Base-by-base conservation (phyloP, 2,888 invertebrate genomes). In the Taenaris catops region DNA sequence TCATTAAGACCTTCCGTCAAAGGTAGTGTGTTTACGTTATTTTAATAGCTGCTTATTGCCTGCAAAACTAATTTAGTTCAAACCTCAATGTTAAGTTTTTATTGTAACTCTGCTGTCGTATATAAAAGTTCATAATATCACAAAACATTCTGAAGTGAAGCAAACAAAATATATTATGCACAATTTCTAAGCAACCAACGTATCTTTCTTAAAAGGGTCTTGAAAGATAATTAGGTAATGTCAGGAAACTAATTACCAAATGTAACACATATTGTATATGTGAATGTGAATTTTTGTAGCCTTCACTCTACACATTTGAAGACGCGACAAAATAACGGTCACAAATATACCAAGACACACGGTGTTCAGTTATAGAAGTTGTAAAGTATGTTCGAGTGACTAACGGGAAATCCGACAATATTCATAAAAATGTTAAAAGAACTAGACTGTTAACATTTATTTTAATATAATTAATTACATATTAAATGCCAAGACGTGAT, bases 1-100 rank as follows among this genome's bases (percentile, higher is more conserved):
- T 83, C 84, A 84, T 86, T 83, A 86, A 84, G 72, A 69, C 62
- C 72, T 73, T 64, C 70, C 74, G 68, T 80, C 75, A 79, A 80
- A 81, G 80, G 80, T 81, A 48, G 54, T 56, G 70, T 79, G 72
- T 78, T 81, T 81, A 79, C 72, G 67, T 78, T 79, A 80, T 81
- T 81, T 81, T 73, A 73, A 76, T 71, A 70, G 47, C 51, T 51
- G 56, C 70, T 74, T 67, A 60, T 60, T 60, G 43, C 42, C 26
- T 57, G 56, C 61, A 72, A 73, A 71, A 67, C 64, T 63, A 62
- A 68, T 66, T 71, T 60, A 46, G 46, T 11, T 24, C 19, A 25
- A 34, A 19, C 28, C 18, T 40, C 34, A 4, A n/a, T n/a, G n/a
- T n/a, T n/a, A n/a, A n/a, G n/a, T n/a, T n/a, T n/a, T n/a, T n/a